Base-by-base conservation (phyloP, 2,888 invertebrate species). In the Melieria picta region DNA sequence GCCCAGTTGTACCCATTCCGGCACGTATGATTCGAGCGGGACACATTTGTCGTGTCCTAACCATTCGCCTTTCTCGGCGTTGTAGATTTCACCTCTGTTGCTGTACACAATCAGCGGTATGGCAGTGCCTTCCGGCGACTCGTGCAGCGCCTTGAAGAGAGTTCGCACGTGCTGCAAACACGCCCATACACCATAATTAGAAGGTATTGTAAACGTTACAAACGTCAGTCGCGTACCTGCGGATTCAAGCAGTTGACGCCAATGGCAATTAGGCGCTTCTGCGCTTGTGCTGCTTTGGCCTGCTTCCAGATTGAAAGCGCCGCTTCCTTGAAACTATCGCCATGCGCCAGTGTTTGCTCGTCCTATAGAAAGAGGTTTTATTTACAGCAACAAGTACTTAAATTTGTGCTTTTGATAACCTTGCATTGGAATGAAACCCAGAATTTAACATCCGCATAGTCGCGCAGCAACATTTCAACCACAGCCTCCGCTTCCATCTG, bases 161-260 rank as follows among this genome's bases (percentile, higher is more conserved):
- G 89, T 83, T 48, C 89, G 88, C 5, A 94, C 91, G 79, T 89
- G 86, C 74, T 88, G 68, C n/a, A 70, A 55, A 13, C 52, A 47
- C 69, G 60, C 10, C 7, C 45, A 52, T 13, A 10, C 4, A 69
- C 55, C 66, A 9, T 7, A 5, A 13, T 7, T 48, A 45, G 5
- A n/a, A 11, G 47, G 11, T n/a, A 47, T 50, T 13, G 6, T 10
- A 57, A 50, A 10, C 45, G 16, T 5, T 13, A 57, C n/a, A 57
- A 46, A n/a, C 16, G 57, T 42, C 3, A 30, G 10, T 45, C n/a
- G 4, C 43, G 16, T 78, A 81, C 81, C 71, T 74, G 77, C 13
- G 94, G 94, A 67, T 91, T 89, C 55, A 95, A 90, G 86, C 98
- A 98, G 87, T 98, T 98, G 0, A 95, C 91, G 3, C 98, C 98